Percentiles rank a stretch among this genome's conserved stretches.
Evolutionary conservation across 2,113 vertebrate species (phyloP).

Genomic region (Pedionomus torquatus): DNA sequence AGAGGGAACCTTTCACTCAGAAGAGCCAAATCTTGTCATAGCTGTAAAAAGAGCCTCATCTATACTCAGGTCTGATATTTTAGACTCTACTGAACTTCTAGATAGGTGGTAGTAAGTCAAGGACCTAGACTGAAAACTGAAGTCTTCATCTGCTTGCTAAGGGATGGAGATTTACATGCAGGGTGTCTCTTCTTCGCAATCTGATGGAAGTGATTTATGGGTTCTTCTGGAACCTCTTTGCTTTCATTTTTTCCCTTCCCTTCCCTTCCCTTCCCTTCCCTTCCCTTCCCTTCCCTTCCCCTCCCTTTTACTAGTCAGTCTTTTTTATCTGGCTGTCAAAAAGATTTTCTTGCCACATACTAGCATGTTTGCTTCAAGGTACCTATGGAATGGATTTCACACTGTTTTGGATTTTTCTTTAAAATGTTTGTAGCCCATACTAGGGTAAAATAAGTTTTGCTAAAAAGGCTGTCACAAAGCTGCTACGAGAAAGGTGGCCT

Average conservation of each 20-base stretch:
- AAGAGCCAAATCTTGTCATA: background rate
- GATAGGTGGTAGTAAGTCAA: background rate
- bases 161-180: background rate
- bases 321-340: background rate
- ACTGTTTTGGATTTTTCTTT: background rate
- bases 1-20: background rate
- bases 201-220: background rate
- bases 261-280: too few relatives aligned
- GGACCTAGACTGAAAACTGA: background rate
- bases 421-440: background rate
- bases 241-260: fast-evolving
- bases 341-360: background rate
- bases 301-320: background rate
- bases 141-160: background rate
- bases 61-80: background rate
- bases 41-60: background rate
- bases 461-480: background rate
- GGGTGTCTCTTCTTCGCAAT: background rate
- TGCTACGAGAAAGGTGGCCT: background rate
- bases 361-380: background rate
- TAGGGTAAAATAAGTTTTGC: background rate
- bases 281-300: too few relatives aligned
- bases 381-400: background rate
- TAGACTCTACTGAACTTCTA: background rate
- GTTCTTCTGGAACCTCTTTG: background rate